phyloP scores from a whole-genome alignment of 1,140 invertebrate genomes.

The Sweltsa coloradensis region DNA sequence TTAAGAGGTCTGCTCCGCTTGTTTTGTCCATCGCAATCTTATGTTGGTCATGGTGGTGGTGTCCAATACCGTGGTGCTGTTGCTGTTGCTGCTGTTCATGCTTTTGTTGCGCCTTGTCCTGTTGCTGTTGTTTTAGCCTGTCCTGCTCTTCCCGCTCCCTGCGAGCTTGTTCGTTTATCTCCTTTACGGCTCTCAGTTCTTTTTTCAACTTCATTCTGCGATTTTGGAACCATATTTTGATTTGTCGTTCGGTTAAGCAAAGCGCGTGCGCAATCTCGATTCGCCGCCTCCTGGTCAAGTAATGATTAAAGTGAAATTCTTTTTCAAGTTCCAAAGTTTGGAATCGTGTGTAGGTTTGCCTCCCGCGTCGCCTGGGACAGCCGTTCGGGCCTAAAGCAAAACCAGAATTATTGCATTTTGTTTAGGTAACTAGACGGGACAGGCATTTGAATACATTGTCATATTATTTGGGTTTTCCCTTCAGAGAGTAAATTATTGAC shows the following conservation, averaged over 20 bases:
- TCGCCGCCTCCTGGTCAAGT: slow-evolving; percentile 84
- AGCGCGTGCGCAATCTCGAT: slow-evolving; percentile 96
- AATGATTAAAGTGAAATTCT: slow-evolving; percentile 98
- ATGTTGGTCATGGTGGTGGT: slow-evolving; percentile 31
- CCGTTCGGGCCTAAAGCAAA: slow-evolving; percentile 83
- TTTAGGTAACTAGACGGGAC: too few species aligned
- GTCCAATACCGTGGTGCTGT: slow-evolving; percentile 23
- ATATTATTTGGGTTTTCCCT: too few species aligned
- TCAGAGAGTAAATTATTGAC: too few species aligned
- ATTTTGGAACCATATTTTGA: slow-evolving; percentile 97
- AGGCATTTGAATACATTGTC: too few species aligned
- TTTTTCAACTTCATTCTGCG: slow-evolving; percentile 97
- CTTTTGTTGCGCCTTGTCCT: slow-evolving; percentile 56
- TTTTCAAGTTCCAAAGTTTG: slow-evolving; percentile 92
- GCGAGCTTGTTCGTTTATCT: slow-evolving; percentile 87
- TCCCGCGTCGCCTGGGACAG: slow-evolving; percentile 81
- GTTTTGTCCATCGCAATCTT: slow-evolving; percentile 39
- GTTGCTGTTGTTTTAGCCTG: slow-evolving; percentile 78
- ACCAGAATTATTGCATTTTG: too few species aligned
- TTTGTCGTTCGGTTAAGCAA: slow-evolving; percentile 90
- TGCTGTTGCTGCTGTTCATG: slow-evolving; percentile 43
- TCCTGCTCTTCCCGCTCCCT: slow-evolving; percentile 83
- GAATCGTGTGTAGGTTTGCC: slow-evolving; percentile 94
- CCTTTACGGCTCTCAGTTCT: slow-evolving; percentile 81
- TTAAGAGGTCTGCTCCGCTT: slow-evolving; percentile 43